These are phyloP conservation scores for Cheilosia scutellata DNA, from an alignment of 2,888 invertebrate species.

Conservation along the genomic window DNA sequence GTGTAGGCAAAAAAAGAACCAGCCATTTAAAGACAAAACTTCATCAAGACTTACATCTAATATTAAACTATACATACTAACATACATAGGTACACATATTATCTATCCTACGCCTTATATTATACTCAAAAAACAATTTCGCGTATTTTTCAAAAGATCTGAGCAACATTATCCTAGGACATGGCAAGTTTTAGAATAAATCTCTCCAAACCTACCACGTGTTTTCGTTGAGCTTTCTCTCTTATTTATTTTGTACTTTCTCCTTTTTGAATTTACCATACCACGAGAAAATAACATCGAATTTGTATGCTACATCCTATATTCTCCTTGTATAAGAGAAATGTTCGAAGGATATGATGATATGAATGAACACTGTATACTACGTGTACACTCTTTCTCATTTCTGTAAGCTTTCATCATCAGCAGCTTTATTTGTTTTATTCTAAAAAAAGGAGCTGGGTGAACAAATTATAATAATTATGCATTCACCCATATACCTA, in stretches of 20 bases:
- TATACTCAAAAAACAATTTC: not conserved
- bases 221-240: conserved; percentile 54
- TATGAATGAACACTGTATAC: not conserved
- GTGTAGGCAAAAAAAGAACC: too few species aligned
- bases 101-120: too few species aligned
- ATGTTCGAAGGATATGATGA: too few species aligned
- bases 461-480: too few species aligned
- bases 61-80: too few species aligned
- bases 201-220: conserved; percentile 60
- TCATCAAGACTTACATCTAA: too few species aligned
- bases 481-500: too few species aligned
- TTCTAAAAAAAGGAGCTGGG: too few species aligned
- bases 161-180: conserved; percentile 73
- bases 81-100: too few species aligned
- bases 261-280: conserved; percentile 32
- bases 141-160: conserved; percentile 9
- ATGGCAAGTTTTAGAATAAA: conserved; percentile 45
- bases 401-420: too few species aligned
- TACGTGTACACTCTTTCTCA: not conserved
- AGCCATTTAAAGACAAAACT: too few species aligned
- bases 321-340: conserved; percentile 68
- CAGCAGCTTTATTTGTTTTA: too few species aligned
- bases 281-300: not conserved
- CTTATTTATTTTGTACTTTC: conserved; percentile 8
- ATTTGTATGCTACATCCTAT: conserved; percentile 22